Evolutionary conservation across 2,888 invertebrate genomes (phyloP).

Genomic region (Ornithoptera alexandrae): DNA sequence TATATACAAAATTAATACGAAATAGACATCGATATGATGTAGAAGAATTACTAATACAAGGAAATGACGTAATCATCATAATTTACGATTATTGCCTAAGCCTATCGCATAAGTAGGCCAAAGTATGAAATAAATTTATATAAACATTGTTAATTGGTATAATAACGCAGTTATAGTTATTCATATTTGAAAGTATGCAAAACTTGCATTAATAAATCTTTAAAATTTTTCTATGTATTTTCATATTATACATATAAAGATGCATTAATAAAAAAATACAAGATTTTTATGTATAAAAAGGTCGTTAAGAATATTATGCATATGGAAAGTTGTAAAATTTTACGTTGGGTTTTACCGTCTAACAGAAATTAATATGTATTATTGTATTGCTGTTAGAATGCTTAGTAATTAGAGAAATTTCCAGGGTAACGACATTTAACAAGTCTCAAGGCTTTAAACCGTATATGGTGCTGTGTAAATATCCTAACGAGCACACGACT

Average conservation of each 20-base stretch:
- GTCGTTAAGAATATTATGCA: not conserved
- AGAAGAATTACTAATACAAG: not conserved
- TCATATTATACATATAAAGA: constrained; percentile 1
- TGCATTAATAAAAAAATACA: not conserved
- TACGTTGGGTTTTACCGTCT: too few species aligned
- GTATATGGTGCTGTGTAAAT: too few species aligned
- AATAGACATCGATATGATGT: not conserved
- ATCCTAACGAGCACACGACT: too few species aligned
- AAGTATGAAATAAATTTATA: constrained; percentile 20
- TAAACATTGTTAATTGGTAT: constrained; percentile 16
- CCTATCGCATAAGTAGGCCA: constrained; percentile 5
- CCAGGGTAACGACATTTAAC: too few species aligned
- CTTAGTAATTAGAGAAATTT: too few species aligned
- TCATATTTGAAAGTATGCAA: constrained; percentile 7
- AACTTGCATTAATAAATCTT: not conserved
- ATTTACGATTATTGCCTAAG: constrained; percentile 13
- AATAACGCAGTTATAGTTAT: constrained; percentile 13
- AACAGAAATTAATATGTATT: too few species aligned
- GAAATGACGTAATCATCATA: constrained; percentile 1
- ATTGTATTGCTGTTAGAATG: too few species aligned
- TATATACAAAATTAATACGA: not conserved
- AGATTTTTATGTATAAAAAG: not conserved
- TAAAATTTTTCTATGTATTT: not conserved
- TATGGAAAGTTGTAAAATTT: not conserved
- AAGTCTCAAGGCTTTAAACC: too few species aligned